Evolutionary conservation across 2,797 vertebrate species (phyloP).

Genomic region (Philypnodon macrostomus): DNA sequence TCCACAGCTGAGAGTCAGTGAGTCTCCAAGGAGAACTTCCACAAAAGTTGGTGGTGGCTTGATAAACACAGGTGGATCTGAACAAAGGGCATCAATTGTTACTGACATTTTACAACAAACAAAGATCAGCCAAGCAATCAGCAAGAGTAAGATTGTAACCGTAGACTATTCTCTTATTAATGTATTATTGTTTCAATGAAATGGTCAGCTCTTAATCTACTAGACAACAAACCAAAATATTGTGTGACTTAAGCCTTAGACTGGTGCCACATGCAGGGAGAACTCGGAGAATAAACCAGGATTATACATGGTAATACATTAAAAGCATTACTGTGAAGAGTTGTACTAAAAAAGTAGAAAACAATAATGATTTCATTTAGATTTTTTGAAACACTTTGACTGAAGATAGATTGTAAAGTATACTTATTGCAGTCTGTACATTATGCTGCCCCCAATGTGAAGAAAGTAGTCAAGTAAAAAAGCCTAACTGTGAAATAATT

Average conservation of each 20-base stretch:
- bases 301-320: not conserved
- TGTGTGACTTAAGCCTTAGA: not conserved
- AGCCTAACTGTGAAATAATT: too few species aligned
- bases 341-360: not conserved
- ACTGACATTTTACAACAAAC: conserved; percentile 12
- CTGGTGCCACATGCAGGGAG: not conserved
- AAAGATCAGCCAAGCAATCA: too few species aligned
- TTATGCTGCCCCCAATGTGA: too few species aligned
- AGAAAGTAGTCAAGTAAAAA: too few species aligned
- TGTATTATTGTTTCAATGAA: not conserved
- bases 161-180: too few species aligned
- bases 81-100: conserved; percentile 27
- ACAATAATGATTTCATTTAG: too few species aligned
- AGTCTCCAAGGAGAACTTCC: conserved; percentile 83
- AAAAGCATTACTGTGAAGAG: not conserved
- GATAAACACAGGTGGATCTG: conserved; percentile 89
- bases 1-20: conserved; percentile 84
- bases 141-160: too few species aligned
- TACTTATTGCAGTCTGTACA: too few species aligned
- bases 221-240: not conserved
- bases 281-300: not conserved
- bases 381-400: too few species aligned
- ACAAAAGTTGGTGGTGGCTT: conserved; percentile 85
- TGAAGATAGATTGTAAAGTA: too few species aligned
- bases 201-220: not conserved